Conservation (phyloP, 1,140 invertebrate species). For the Drosophila parabipectinata region DNA sequence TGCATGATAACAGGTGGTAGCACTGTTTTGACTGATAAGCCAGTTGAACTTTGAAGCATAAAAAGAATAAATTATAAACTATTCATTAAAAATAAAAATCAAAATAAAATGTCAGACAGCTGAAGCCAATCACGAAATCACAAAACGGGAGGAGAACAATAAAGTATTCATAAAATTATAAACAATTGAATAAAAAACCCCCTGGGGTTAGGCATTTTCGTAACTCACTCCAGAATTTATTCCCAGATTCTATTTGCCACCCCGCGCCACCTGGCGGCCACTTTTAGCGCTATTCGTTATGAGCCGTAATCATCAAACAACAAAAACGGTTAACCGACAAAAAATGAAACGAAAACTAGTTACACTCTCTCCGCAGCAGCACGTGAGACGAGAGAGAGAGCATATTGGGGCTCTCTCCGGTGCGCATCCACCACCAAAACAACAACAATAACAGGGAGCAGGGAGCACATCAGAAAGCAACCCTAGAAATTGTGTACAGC, state of each 20-base stretch:
- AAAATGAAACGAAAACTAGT: slow-evolving; percentile 40
- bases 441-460: slow-evolving; percentile 43
- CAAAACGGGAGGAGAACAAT: neutral
- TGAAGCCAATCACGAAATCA: neutral
- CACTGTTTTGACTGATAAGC: slow-evolving; percentile 37
- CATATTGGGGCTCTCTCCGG: slow-evolving; percentile 38
- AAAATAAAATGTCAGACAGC: neutral
- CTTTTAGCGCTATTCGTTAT: slow-evolving; percentile 34
- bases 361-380: slow-evolving; percentile 20
- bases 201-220: neutral
- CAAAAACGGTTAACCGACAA: slow-evolving; percentile 45
- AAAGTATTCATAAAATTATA: neutral
- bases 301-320: slow-evolving; percentile 38
- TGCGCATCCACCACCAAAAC: slow-evolving; percentile 51
- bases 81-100: neutral
- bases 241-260: neutral
- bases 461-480: slow-evolving; percentile 48
- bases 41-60: neutral
- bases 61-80: neutral
- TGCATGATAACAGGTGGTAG: slow-evolving; percentile 51
- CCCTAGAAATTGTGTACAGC: slow-evolving; percentile 56
- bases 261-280: slow-evolving; percentile 30
- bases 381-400: slow-evolving; percentile 32
- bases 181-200: neutral
- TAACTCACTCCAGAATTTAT: neutral